A percentile compares a stretch with the other conserved stretches of the same genome.
These are phyloP conservation scores for Sebastes taczanowskii DNA, from an alignment of 2,797 vertebrate species.

Conservation along the genomic window DNA sequence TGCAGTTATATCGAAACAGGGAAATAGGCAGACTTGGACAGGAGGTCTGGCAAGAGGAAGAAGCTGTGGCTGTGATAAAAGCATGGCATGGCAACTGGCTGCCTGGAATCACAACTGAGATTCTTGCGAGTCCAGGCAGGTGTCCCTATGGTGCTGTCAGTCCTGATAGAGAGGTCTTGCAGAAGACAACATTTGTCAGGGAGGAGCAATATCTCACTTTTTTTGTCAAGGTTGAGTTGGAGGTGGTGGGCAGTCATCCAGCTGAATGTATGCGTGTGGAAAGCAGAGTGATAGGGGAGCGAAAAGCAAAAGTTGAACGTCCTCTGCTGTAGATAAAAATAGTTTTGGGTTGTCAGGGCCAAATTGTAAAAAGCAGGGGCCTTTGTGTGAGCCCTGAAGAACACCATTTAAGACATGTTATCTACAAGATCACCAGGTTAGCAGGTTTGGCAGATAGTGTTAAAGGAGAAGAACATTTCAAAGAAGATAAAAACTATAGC, in stretches of 20 bases:
- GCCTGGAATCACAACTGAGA: slow-evolving; percentile 12
- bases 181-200: slow-evolving; percentile 52
- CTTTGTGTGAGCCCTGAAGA: background rate
- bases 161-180: slow-evolving; percentile 46
- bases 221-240: slow-evolving; percentile 45
- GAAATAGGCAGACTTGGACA: slow-evolving; percentile 1
- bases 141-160: slow-evolving; percentile 43
- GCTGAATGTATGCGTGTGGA: slow-evolving; percentile 5
- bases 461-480: background rate
- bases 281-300: slow-evolving; percentile 24
- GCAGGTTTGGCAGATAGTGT: background rate
- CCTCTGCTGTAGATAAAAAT: background rate
- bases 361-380: background rate
- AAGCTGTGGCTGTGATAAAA: slow-evolving; percentile 1
- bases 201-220: slow-evolving; percentile 40
- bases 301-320: slow-evolving; percentile 26
- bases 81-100: slow-evolving; percentile 12
- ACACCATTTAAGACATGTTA: background rate
- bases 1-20: slow-evolving; percentile 23
- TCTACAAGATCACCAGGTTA: background rate
- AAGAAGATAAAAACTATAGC: background rate
- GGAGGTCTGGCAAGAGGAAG: background rate
- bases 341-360: background rate
- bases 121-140: slow-evolving; percentile 36
- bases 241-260: slow-evolving; percentile 34